A percentile compares a stretch with the other conserved stretches of the same genome.
These are phyloP conservation scores for Hirtodrosophila confusa DNA, from an alignment of 2,888 invertebrate genomes.

Conservation along the genomic window DNA sequence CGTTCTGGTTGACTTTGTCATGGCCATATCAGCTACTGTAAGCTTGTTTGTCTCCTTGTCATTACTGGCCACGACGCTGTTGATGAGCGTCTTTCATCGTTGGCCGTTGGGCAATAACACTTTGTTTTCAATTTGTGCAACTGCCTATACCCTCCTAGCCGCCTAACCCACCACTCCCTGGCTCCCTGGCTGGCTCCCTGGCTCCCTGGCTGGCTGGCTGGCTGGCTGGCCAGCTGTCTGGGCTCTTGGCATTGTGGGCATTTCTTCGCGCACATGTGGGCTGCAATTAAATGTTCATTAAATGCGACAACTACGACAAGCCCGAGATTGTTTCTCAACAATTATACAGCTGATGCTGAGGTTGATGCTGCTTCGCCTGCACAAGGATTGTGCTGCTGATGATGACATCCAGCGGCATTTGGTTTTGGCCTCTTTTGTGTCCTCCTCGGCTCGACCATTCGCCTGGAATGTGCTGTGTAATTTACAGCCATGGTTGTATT, in stretches of 20 bases:
- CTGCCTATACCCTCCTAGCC: not conserved
- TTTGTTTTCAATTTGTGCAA: slow-evolving; percentile 66
- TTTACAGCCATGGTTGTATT: slow-evolving; percentile 47
- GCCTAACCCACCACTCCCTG: not conserved
- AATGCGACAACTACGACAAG: slow-evolving; percentile 69
- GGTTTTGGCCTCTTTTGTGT: slow-evolving; percentile 19
- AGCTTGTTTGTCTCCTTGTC: slow-evolving; percentile 52
- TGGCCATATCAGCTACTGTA: slow-evolving; percentile 52
- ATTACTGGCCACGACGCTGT: slow-evolving; percentile 10
- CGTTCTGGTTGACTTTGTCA: slow-evolving; percentile 46
- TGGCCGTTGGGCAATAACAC: slow-evolving; percentile 61
- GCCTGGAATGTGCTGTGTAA: slow-evolving; percentile 67
- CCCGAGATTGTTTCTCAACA: slow-evolving; percentile 62
- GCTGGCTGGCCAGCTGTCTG: slow-evolving; percentile 3
- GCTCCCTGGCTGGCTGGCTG: not conserved
- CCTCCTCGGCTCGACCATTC: slow-evolving; percentile 1
- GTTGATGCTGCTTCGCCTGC: not conserved
- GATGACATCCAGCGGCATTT: slow-evolving; percentile 64
- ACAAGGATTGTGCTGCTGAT: slow-evolving; percentile 59
- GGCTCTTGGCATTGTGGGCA: slow-evolving; percentile 43
- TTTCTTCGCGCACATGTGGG: slow-evolving; percentile 69
- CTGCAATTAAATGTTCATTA: slow-evolving; percentile 78
- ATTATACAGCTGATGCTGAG: slow-evolving; percentile 46
- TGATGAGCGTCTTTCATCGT: slow-evolving; percentile 32
- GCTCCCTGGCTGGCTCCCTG: not conserved